Conservation (phyloP, 2,797 vertebrate genomes). For the Betta splendens region DNA sequence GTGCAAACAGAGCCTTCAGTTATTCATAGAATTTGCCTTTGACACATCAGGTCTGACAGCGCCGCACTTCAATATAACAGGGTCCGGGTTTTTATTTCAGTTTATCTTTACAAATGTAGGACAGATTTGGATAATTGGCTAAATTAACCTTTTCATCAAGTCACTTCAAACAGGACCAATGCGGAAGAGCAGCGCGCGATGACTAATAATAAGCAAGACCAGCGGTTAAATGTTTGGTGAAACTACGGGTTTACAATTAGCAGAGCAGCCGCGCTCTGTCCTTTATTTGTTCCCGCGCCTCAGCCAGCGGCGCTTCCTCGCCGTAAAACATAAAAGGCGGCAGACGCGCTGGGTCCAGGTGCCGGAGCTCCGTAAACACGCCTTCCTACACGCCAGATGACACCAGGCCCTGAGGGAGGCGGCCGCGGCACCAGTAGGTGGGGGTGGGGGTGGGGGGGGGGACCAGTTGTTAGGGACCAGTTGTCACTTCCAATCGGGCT, state of each 20-base stretch:
- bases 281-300: neutral
- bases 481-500: slow-evolving; percentile 64
- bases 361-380: slow-evolving; percentile 37
- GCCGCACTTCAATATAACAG: too few species aligned
- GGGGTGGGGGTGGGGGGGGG: slow-evolving; percentile 10
- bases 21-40: too few species aligned
- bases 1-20: too few species aligned
- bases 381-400: slow-evolving; percentile 43
- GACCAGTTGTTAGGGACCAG: slow-evolving; percentile 52
- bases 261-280: neutral
- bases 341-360: slow-evolving; percentile 21
- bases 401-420: slow-evolving; percentile 34
- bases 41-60: too few species aligned
- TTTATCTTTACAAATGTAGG: too few species aligned
- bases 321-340: slow-evolving; percentile 20
- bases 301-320: slow-evolving; percentile 6
- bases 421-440: slow-evolving; percentile 24
- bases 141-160: too few species aligned
- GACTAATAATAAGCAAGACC: neutral
- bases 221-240: neutral
- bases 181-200: neutral
- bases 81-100: too few species aligned
- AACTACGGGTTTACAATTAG: neutral
- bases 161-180: slow-evolving; percentile 35
- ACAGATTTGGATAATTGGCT: too few species aligned